Conservation (phyloP, 2,797 vertebrate species). For the Tenualosa ilisha region DNA sequence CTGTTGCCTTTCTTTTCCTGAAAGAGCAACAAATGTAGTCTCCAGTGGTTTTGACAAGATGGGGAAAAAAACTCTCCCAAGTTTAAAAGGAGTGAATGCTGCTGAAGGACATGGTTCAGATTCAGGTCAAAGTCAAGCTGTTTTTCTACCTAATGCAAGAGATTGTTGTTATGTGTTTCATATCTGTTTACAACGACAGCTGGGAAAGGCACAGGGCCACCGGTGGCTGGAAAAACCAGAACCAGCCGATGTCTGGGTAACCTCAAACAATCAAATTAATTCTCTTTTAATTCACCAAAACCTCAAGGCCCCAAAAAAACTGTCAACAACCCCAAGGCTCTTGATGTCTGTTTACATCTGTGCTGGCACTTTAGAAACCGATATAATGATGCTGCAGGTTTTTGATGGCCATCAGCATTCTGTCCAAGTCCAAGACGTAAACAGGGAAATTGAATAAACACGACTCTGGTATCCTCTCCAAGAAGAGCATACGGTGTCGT, state of each 20-base stretch:
- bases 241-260: too few species aligned
- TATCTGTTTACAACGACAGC: neutral
- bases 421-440: constrained; percentile 31
- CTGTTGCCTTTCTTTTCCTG: constrained; percentile 16
- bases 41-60: constrained; percentile 18
- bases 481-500: constrained; percentile 43
- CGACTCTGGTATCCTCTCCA: constrained; percentile 44
- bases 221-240: neutral
- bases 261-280: neutral
- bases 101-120: constrained; percentile 22
- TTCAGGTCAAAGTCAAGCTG: constrained; percentile 1
- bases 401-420: constrained; percentile 44
- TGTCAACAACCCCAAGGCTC: neutral
- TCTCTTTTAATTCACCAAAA: constrained; percentile 6
- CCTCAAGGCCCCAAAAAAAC: neutral
- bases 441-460: constrained; percentile 49
- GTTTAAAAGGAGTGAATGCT: neutral
- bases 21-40: constrained; percentile 13
- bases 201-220: neutral
- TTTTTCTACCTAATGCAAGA: neutral
- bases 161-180: neutral
- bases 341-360: neutral
- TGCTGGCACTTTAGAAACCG: neutral
- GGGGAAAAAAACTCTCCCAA: neutral
- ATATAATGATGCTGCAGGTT: constrained; percentile 30